Percentiles rank a stretch among this genome's conserved stretches.
Evolutionary conservation across 2,113 vertebrate genomes (phyloP).

Genomic region (Pagrus major): DNA sequence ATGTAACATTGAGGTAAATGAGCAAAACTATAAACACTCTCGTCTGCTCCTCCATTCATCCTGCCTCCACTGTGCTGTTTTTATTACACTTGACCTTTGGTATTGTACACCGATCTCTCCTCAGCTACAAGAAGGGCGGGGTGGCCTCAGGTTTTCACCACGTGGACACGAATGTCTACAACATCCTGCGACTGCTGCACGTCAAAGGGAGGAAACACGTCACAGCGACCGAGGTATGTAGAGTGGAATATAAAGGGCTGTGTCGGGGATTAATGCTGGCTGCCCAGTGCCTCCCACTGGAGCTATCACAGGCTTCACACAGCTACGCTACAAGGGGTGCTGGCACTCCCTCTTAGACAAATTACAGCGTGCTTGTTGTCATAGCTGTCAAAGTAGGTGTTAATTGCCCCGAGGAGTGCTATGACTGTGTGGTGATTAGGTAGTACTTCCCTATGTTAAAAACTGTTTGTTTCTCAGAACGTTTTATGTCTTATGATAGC

Average conservation of each 20-base stretch:
- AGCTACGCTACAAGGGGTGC: neutral
- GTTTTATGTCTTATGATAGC: neutral
- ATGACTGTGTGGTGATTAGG: constrained; percentile 17
- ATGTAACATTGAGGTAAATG: neutral
- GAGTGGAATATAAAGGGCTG: neutral
- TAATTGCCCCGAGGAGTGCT: constrained; percentile 11
- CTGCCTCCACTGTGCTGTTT: neutral
- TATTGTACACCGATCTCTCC: constrained; percentile 33
- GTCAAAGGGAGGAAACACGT: constrained; percentile 91
- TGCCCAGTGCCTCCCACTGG: constrained; percentile 37
- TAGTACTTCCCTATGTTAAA: neutral
- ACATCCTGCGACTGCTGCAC: constrained; percentile 89
- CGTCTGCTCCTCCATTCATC: neutral
- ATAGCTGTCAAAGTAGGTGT: constrained; percentile 38
- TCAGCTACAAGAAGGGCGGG: constrained; percentile 94
- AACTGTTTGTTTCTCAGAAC: neutral
- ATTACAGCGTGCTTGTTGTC: constrained; percentile 36
- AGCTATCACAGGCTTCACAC: constrained; percentile 39
- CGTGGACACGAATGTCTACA: constrained; percentile 91
- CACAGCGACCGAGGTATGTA: constrained; percentile 89
- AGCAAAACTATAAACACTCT: neutral
- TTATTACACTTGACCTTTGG: constrained; percentile 71
- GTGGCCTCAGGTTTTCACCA: constrained; percentile 91
- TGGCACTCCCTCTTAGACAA: constrained; percentile 38
- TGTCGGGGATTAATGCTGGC: constrained; percentile 17